A percentile compares a stretch with the other conserved stretches of the same genome.
Conservation (phyloP, 2,113 vertebrate species). For the Prunella fulvescens region DNA sequence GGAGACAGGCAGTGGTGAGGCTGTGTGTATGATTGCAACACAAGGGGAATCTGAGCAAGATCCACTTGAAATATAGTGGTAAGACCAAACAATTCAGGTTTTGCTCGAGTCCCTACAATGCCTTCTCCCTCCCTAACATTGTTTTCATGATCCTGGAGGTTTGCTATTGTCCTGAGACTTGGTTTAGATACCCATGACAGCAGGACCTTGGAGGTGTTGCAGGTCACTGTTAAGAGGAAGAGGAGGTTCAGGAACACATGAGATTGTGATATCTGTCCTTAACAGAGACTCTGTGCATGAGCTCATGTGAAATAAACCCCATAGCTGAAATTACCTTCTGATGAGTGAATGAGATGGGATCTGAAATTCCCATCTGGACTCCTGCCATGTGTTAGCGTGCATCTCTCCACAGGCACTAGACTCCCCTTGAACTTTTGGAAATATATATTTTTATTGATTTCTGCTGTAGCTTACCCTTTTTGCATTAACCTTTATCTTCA, state of each 20-base stretch:
- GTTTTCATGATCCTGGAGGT: background rate
- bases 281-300: background rate
- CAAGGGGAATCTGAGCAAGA: background rate
- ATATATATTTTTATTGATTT: background rate
- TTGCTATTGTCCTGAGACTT: background rate
- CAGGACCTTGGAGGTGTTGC: background rate
- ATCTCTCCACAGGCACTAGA: background rate
- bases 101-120: background rate
- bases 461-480: background rate
- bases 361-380: background rate
- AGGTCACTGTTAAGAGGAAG: background rate
- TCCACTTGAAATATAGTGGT: too few relatives aligned
- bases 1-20: background rate
- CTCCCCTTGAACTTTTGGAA: background rate
- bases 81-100: background rate
- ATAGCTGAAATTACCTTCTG: background rate
- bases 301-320: background rate
- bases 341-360: fast-evolving
- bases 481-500: background rate
- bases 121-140: background rate
- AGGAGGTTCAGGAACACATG: background rate
- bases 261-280: background rate
- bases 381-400: fast-evolving
- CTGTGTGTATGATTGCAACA: background rate
- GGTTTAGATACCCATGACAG: background rate